A percentile compares a stretch with the other conserved stretches of the same genome.
phyloP scores from a whole-genome alignment of 2,888 invertebrate genomes.

The Cantharis lateralis region DNA sequence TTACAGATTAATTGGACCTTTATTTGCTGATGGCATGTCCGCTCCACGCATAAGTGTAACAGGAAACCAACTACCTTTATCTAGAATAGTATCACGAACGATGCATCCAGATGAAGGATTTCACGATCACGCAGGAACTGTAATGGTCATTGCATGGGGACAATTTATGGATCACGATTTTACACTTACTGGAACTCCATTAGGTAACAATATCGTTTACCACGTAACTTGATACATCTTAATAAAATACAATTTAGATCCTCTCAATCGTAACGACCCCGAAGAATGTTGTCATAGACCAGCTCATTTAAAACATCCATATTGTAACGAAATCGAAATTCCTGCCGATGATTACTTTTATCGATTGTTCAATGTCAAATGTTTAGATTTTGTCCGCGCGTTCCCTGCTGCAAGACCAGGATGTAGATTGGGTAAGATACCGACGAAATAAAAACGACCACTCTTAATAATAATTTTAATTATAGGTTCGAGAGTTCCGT shows the following conservation, averaged over 20 bases:
- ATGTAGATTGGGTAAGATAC: constrained; percentile 75
- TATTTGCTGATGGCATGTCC: constrained; percentile 84
- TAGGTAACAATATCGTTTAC: constrained; percentile 68
- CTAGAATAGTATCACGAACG: constrained; percentile 84
- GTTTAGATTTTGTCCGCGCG: constrained; percentile 88
- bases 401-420: constrained; percentile 87
- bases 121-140: constrained; percentile 92
- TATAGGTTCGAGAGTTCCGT: constrained; percentile 78
- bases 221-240: neutral
- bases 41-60: constrained; percentile 81
- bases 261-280: constrained; percentile 84
- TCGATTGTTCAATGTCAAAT: constrained; percentile 79
- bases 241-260: constrained; percentile 63
- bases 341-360: constrained; percentile 93
- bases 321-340: constrained; percentile 86
- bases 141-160: constrained; percentile 93
- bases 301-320: constrained; percentile 82
- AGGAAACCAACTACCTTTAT: constrained; percentile 76
- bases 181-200: constrained; percentile 84
- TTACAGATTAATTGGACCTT: constrained; percentile 72
- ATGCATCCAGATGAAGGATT: constrained; percentile 93
- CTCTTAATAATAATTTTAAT: neutral
- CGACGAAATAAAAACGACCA: neutral
- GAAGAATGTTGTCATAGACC: constrained; percentile 88
- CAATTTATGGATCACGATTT: constrained; percentile 96